Evolutionary conservation across 2,888 invertebrate species (phyloP).

Genomic region (Stictocephala bisonia): DNA sequence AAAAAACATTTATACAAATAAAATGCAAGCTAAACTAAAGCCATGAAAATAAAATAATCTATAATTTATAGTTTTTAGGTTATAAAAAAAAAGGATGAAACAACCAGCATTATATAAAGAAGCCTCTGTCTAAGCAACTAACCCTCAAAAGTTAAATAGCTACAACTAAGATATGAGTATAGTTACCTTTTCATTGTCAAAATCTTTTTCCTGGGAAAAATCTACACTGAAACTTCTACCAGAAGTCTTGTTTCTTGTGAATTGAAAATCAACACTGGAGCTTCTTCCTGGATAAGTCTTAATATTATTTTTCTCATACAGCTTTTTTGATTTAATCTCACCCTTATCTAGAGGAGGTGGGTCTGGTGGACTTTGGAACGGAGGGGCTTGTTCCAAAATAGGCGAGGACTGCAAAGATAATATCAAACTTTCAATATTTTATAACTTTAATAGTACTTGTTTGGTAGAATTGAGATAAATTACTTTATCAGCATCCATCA

Average conservation of each 20-base stretch:
- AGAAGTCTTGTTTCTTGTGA: background rate
- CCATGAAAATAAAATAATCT: too few species aligned
- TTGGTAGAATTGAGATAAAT: too few species aligned
- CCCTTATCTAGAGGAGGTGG: background rate
- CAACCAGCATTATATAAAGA: too few species aligned
- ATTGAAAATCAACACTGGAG: conserved; percentile 3
- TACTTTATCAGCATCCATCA: too few species aligned
- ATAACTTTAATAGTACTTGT: too few species aligned
- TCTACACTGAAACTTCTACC: conserved; percentile 16
- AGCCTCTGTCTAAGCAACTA: too few species aligned
- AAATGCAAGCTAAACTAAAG: too few species aligned
- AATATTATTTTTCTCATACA: background rate
- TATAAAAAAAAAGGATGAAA: too few species aligned
- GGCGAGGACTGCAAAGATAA: conserved; percentile 18
- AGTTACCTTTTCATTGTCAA: conserved; percentile 26
- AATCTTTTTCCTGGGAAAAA: conserved; percentile 5
- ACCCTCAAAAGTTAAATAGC: too few species aligned
- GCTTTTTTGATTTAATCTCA: background rate
- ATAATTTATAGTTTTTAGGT: too few species aligned
- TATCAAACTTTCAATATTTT: background rate
- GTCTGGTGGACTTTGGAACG: background rate
- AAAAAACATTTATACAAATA: too few species aligned
- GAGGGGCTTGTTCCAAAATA: conserved; percentile 10
- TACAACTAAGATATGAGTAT: background rate
- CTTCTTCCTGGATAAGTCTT: conserved; percentile 17